These are phyloP conservation scores for Elmis aenea DNA, from an alignment of 2,888 invertebrate genomes.

Conservation along the genomic window DNA sequence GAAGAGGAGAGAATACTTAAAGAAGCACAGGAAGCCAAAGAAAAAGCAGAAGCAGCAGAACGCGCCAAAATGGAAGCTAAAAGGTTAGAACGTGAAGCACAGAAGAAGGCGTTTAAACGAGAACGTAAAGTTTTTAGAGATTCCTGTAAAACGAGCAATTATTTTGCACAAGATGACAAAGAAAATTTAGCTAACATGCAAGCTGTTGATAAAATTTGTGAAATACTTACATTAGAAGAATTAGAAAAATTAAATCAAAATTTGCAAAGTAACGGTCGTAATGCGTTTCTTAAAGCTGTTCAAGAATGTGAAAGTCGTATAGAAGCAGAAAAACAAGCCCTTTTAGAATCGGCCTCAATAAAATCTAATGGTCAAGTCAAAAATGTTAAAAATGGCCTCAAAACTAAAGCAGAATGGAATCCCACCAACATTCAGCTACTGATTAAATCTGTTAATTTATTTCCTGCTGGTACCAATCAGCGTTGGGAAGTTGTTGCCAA, in stretches of 20 bases:
- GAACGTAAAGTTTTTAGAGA: conserved; percentile 79
- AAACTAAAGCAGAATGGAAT: conserved; percentile 67
- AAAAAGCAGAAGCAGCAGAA: conserved; percentile 75
- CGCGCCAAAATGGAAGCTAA: conserved; percentile 75
- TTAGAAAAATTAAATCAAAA: conserved; percentile 72
- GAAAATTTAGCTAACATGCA: conserved; percentile 80
- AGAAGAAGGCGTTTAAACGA: conserved; percentile 81
- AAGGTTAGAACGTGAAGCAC: conserved; percentile 78
- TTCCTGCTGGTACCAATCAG: conserved; percentile 94
- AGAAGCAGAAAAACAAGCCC: conserved; percentile 68
- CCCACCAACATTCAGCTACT: conserved; percentile 81
- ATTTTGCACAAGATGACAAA: conserved; percentile 66
- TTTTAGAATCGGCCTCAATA: conserved; percentile 51
- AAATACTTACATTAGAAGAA: conserved; percentile 65
- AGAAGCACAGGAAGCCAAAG: conserved; percentile 70
- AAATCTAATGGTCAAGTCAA: conserved; percentile 42
- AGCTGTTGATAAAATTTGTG: conserved; percentile 88
- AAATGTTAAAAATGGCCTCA: conserved; percentile 47
- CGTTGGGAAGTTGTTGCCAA: conserved; percentile 93
- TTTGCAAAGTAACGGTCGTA: conserved; percentile 59
- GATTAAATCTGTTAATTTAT: conserved; percentile 95
- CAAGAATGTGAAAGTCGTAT: conserved; percentile 69
- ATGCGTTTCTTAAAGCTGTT: conserved; percentile 63
- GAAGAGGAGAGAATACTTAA: conserved; percentile 74
- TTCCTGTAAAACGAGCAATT: conserved; percentile 74